Conservation (phyloP, 2,888 invertebrate species). For the Melanargia galathea region DNA sequence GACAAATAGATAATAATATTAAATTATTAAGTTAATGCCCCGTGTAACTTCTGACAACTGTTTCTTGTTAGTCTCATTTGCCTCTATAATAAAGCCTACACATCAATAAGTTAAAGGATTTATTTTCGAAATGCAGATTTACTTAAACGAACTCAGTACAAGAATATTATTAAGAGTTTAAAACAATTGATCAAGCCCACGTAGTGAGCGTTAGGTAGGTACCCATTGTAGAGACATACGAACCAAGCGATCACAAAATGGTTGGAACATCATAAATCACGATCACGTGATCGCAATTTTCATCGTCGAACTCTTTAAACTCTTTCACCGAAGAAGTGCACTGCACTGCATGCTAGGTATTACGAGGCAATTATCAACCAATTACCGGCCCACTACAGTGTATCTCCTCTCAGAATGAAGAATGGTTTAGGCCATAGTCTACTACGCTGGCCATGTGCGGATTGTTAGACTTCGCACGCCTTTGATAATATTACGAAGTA, state of each 20-base stretch:
- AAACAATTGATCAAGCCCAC: slow-evolving; percentile 24
- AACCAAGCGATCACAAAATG: not conserved
- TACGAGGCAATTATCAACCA: too few relatives aligned
- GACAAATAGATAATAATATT: slow-evolving; percentile 2
- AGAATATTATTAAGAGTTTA: not conserved
- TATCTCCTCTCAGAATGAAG: too few relatives aligned
- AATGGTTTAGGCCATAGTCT: too few relatives aligned
- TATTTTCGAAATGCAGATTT: slow-evolving; percentile 23
- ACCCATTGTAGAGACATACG: slow-evolving; percentile 4
- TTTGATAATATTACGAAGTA: too few relatives aligned
- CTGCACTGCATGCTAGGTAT: too few relatives aligned
- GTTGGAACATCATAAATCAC: too few relatives aligned
- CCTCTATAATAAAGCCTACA: slow-evolving; percentile 20
- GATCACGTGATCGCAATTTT: too few relatives aligned
- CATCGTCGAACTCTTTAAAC: too few relatives aligned
- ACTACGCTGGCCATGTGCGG: too few relatives aligned
- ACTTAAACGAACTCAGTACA: slow-evolving; percentile 9
- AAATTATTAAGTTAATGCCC: slow-evolving; percentile 6
- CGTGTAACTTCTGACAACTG: slow-evolving; percentile 3
- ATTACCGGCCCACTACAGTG: too few relatives aligned
- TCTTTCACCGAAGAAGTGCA: too few relatives aligned
- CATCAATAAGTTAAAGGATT: slow-evolving; percentile 28
- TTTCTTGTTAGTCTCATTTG: slow-evolving; percentile 16
- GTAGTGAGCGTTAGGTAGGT: slow-evolving; percentile 13
- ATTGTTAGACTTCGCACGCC: too few relatives aligned